Percentiles rank a stretch among this genome's conserved stretches.
Conservation (phyloP, 2,888 invertebrate genomes). For the Macroteleia sp. region DNA sequence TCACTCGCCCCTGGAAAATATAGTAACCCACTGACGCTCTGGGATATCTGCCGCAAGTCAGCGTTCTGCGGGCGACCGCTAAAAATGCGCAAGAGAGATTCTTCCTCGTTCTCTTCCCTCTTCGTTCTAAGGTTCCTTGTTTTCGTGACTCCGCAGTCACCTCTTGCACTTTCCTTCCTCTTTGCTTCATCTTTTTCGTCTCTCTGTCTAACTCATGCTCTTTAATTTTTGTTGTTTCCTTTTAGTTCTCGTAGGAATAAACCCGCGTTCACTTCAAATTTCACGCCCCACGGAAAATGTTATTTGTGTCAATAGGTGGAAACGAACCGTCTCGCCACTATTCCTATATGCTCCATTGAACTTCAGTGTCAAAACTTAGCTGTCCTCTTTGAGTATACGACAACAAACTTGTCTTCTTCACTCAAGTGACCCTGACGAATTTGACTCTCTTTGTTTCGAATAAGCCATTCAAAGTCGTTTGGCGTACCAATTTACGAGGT, state of each 20-base stretch:
- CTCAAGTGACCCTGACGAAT: conserved; percentile 7
- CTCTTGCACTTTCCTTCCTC: background rate
- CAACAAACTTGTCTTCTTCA: conserved; percentile 17
- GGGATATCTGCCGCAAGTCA: conserved; percentile 36
- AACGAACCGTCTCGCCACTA: conserved; percentile 48
- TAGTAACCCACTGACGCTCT: conserved; percentile 65
- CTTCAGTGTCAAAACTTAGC: conserved; percentile 16
- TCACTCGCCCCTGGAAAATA: conserved; percentile 66
- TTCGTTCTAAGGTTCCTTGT: background rate
- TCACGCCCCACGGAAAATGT: conserved; percentile 47
- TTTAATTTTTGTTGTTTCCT: conserved; percentile 13
- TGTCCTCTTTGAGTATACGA: conserved; percentile 28
- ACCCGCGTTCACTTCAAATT: conserved; percentile 34
- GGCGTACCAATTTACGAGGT: background rate
- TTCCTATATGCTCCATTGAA: conserved; percentile 41
- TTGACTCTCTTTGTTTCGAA: conserved; percentile 27
- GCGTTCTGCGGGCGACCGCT: conserved; percentile 44
- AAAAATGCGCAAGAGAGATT: conserved; percentile 28
- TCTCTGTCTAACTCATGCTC: conserved; percentile 11
- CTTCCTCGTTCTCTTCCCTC: conserved; percentile 47
- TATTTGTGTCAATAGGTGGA: conserved; percentile 54
- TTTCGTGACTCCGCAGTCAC: conserved; percentile 27
- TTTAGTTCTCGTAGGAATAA: conserved; percentile 18
- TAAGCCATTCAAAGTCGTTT: conserved; percentile 15
- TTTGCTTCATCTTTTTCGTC: background rate